These are phyloP conservation scores for Noctua janthina DNA, from an alignment of 2,888 invertebrate species.

Conservation along the genomic window DNA sequence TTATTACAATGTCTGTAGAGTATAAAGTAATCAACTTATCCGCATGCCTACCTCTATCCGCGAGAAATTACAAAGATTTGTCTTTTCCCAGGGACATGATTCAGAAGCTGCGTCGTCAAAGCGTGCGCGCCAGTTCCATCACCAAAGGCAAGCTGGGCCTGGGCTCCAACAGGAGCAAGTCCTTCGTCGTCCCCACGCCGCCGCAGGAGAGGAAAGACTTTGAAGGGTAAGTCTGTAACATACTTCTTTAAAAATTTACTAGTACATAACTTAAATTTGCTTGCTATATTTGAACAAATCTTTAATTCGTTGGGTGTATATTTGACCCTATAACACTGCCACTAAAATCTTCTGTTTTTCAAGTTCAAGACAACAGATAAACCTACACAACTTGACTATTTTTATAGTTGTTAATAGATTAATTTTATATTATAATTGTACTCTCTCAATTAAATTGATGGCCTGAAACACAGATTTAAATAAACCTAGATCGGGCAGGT, in stretches of 20 bases:
- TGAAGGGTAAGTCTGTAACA: conserved; percentile 72
- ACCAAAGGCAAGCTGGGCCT: conserved; percentile 94
- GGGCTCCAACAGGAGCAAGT: conserved; percentile 93
- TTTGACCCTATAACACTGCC: neutral
- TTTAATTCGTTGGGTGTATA: neutral
- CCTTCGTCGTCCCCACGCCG: conserved; percentile 91
- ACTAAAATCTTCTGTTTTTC: too few relatives aligned
- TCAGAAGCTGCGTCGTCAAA: conserved; percentile 96
- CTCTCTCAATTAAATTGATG: too few relatives aligned
- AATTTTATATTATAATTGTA: too few relatives aligned
- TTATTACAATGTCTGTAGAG: too few relatives aligned
- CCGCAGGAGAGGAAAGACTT: conserved; percentile 81
- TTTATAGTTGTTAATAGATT: too few relatives aligned
- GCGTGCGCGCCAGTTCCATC: conserved; percentile 94
- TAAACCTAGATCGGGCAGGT: too few relatives aligned
- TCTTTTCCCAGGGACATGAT: conserved; percentile 94
- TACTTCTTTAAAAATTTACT: neutral
- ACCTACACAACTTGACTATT: too few relatives aligned
- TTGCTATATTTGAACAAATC: neutral
- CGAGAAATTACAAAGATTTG: neutral
- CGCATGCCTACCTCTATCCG: neutral
- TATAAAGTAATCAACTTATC: too few relatives aligned
- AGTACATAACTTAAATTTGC: neutral
- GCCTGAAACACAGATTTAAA: too few relatives aligned
- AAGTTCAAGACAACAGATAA: too few relatives aligned